Percentiles rank a stretch among this genome's conserved stretches.
phyloP scores from a whole-genome alignment of 2,113 vertebrate genomes.

The Neomonachus schauinslandi region DNA sequence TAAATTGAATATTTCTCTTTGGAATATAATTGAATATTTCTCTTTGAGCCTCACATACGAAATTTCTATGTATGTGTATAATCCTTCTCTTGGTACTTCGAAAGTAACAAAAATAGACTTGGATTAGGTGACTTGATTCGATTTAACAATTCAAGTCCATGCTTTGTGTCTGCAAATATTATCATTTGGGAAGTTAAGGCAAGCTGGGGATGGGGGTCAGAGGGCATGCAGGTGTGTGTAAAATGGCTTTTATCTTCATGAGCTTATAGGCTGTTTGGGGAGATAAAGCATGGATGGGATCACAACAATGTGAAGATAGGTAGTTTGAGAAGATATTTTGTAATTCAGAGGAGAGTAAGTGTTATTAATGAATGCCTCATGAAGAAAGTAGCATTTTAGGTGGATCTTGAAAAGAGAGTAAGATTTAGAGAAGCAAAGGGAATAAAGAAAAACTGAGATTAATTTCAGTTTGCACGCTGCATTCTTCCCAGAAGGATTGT shows the following conservation, averaged over 20 bases:
- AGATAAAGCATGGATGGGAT: not conserved
- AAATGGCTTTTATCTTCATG: not conserved
- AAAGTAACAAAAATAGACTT: not conserved
- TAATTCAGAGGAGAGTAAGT: not conserved
- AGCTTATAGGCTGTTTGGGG: not conserved
- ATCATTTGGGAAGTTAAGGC: not conserved
- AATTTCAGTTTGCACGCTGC: not conserved
- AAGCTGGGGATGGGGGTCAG: not conserved
- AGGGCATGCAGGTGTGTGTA: not conserved
- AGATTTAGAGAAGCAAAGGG: not conserved
- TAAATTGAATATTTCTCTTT: not conserved
- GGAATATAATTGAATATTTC: not conserved
- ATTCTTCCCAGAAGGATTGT: not conserved
- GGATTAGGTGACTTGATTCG: not conserved
- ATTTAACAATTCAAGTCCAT: not conserved
- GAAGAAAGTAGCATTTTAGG: not conserved
- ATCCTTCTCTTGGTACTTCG: not conserved
- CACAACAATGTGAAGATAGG: not conserved
- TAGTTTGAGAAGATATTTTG: not conserved
- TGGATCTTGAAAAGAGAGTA: not conserved
- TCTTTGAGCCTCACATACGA: not conserved
- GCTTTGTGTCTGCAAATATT: not conserved
- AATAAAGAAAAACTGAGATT: constrained; percentile 28
- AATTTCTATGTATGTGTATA: not conserved
- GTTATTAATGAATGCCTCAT: not conserved